phyloP scores from a whole-genome alignment of 1,140 invertebrate genomes.

The Hycleus cichorii region DNA sequence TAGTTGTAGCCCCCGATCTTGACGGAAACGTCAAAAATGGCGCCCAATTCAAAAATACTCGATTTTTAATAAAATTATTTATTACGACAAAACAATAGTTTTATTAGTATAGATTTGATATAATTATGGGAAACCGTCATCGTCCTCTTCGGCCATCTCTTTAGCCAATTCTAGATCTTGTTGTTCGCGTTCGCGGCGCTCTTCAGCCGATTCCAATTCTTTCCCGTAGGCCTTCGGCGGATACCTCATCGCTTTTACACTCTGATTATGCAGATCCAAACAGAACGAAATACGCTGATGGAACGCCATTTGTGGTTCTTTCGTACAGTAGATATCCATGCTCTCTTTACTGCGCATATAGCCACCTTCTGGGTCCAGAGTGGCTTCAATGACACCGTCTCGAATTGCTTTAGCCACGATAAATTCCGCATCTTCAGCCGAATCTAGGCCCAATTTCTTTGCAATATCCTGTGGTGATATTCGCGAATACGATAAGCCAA shows the following conservation, averaged over 20 bases:
- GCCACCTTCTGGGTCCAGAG: constrained; percentile 88
- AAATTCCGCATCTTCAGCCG: constrained; percentile 96
- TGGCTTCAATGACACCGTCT: constrained; percentile 98
- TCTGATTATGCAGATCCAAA: constrained; percentile 96
- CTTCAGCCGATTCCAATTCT: constrained; percentile 95
- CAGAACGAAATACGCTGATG: constrained; percentile 98
- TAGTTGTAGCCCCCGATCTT: too few species aligned
- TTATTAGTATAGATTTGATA: too few species aligned
- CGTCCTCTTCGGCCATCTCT: constrained; percentile 98
- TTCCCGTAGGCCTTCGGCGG: constrained; percentile 98
- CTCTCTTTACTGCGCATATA: constrained; percentile 97
- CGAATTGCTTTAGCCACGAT: constrained; percentile 99
- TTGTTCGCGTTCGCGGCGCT: constrained; percentile 90
- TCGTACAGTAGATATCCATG: constrained; percentile 93
- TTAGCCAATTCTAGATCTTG: constrained; percentile 97
- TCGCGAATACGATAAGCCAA: constrained; percentile 92
- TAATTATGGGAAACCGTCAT: constrained; percentile 69
- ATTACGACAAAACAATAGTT: too few species aligned
- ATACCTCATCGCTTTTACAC: constrained; percentile 97
- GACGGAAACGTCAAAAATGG: too few species aligned
- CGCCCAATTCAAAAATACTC: too few species aligned
- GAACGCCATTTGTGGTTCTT: constrained; percentile 93
- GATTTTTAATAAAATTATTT: too few species aligned
- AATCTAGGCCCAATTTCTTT: constrained; percentile 86
- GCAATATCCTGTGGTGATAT: constrained; percentile 95